Conservation (phyloP, 2,113 vertebrate species). For the Oreochromis tanganicae region DNA sequence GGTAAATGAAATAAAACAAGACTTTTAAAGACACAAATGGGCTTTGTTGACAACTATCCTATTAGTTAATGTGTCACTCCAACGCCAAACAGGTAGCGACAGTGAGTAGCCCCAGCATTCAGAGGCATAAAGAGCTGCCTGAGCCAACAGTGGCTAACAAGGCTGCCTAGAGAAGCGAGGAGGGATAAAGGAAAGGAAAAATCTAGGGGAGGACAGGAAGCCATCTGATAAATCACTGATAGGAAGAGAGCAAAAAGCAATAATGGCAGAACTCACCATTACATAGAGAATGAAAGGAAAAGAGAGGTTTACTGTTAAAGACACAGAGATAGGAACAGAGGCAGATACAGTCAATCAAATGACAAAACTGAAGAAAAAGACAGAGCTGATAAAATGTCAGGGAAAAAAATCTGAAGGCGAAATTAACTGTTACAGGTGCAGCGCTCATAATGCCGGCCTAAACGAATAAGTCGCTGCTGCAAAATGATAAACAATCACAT, state of each 20-base stretch:
- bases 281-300: background rate
- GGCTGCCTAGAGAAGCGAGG: background rate
- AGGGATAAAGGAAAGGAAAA: background rate
- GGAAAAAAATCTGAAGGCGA: background rate
- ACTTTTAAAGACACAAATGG: background rate
- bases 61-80: conserved; percentile 61
- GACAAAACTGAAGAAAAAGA: background rate
- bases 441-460: background rate
- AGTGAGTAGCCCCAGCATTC: background rate
- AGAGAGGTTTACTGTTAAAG: conserved; percentile 2
- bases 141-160: conserved; percentile 24
- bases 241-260: conserved; percentile 1
- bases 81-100: conserved; percentile 32
- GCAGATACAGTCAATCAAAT: conserved; percentile 15
- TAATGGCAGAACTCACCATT: background rate
- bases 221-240: conserved; percentile 23
- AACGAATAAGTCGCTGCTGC: background rate
- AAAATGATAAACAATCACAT: conserved; percentile 15
- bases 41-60: background rate
- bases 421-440: background rate
- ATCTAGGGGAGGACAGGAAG: background rate
- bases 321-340: background rate
- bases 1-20: background rate
- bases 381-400: background rate
- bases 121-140: background rate